These are phyloP conservation scores for Cataglyphis rosenhaueri DNA, from an alignment of 2,888 invertebrate species.

Conservation along the genomic window DNA sequence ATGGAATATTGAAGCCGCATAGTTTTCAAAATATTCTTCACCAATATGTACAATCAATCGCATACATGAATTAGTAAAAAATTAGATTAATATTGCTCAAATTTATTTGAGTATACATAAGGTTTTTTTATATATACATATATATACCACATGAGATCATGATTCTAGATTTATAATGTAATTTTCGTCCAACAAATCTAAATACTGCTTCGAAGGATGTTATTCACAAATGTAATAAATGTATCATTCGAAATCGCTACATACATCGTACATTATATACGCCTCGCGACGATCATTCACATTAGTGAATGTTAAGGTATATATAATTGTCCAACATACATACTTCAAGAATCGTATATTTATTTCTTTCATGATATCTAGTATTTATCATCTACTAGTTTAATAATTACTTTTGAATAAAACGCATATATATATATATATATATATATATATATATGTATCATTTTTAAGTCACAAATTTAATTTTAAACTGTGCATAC, in stretches of 20 bases:
- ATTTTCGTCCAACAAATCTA: constrained; percentile 38
- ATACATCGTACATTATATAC: background rate
- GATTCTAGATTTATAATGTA: constrained; percentile 12
- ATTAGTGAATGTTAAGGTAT: constrained; percentile 6
- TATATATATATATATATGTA: background rate
- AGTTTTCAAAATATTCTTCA: constrained; percentile 17
- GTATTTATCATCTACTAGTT: constrained; percentile 2
- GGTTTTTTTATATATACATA: constrained; percentile 11
- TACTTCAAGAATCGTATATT: constrained; percentile 26
- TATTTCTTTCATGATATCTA: constrained; percentile 33
- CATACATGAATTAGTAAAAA: background rate
- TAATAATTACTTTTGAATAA: constrained; percentile 11
- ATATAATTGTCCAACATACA: background rate
- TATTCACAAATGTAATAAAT: constrained; percentile 12
- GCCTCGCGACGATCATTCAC: background rate
- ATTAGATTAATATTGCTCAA: constrained; percentile 43
- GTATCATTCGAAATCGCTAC: background rate
- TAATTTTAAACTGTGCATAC: constrained; percentile 41
- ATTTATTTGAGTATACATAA: constrained; percentile 34
- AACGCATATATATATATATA: background rate
- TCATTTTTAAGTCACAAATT: constrained; percentile 19
- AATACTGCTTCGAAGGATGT: constrained; percentile 43
- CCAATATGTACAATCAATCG: constrained; percentile 16
- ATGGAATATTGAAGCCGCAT: constrained; percentile 1
- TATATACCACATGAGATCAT: constrained; percentile 9